These are phyloP conservation scores for Iguana delicatissima DNA, from an alignment of 2,797 vertebrate species.

Conservation along the genomic window DNA sequence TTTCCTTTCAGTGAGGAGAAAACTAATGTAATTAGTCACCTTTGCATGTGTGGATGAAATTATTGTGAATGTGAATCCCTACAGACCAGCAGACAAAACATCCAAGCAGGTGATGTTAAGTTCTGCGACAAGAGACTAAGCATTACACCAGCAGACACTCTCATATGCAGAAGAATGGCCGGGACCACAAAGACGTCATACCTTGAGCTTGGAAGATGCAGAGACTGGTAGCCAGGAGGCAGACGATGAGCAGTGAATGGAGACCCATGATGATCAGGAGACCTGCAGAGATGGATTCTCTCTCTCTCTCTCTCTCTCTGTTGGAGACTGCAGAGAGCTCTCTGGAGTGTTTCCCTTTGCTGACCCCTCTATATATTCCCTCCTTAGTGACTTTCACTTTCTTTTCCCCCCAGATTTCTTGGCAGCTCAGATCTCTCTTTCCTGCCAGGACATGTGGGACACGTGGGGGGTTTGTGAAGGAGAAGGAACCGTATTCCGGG, in stretches of 20 bases:
- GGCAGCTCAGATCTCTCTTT: not conserved
- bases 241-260: not conserved
- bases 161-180: too few species aligned
- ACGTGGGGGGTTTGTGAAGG: not conserved
- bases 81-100: too few species aligned
- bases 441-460: not conserved
- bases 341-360: too few species aligned
- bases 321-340: not conserved
- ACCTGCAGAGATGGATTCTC: not conserved
- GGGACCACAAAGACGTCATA: not conserved
- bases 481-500: not conserved
- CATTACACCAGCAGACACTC: too few species aligned
- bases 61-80: too few species aligned
- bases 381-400: conserved; percentile 2
- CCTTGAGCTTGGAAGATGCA: conserved; percentile 20
- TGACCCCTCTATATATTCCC: conserved; percentile 7
- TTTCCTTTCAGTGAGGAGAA: too few species aligned
- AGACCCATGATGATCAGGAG: not conserved
- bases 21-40: too few species aligned
- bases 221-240: not conserved
- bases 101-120: too few species aligned
- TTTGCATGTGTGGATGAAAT: too few species aligned
- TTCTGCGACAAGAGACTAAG: too few species aligned
- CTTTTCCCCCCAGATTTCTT: not conserved
- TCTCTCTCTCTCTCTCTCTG: not conserved